phyloP scores from a whole-genome alignment of 2,888 invertebrate species.

The Tetragnatha montana region DNA sequence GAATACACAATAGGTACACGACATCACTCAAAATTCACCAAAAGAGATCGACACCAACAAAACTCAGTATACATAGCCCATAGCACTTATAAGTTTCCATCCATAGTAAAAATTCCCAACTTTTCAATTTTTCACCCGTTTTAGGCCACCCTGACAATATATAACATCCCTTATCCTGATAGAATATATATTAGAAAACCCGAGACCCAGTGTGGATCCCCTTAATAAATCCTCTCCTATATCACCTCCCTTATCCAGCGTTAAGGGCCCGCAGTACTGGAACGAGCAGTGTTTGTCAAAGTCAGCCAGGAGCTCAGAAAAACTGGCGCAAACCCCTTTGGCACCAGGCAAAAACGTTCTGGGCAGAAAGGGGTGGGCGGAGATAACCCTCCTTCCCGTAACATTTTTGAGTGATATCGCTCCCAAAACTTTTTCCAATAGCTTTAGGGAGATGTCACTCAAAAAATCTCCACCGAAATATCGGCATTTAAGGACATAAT shows the following conservation, averaged over 20 bases:
- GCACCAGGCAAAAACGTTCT: slow-evolving; percentile 41
- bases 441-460: slow-evolving; percentile 63
- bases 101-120: not conserved
- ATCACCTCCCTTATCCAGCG: not conserved
- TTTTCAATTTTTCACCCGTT: not conserved
- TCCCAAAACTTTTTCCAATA: slow-evolving; percentile 53
- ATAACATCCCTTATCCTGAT: not conserved
- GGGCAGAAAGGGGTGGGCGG: not conserved
- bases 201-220: not conserved
- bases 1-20: no score
- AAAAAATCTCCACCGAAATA: slow-evolving; percentile 65
- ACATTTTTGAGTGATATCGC: slow-evolving; percentile 64
- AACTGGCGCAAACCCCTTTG: slow-evolving; percentile 46
- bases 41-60: no score
- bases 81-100: not conserved
- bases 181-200: not conserved
- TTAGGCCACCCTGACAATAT: not conserved
- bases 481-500: slow-evolving; percentile 69
- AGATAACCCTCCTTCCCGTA: slow-evolving; percentile 29
- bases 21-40: no score
- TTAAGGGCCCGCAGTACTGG: not conserved
- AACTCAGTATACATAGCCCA: no score
- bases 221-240: not conserved
- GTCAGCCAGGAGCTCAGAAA: slow-evolving; percentile 33
- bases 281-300: slow-evolving; percentile 54